Evolutionary conservation across 2,888 invertebrate genomes (phyloP).

Genomic region (Trilocha varians): DNA sequence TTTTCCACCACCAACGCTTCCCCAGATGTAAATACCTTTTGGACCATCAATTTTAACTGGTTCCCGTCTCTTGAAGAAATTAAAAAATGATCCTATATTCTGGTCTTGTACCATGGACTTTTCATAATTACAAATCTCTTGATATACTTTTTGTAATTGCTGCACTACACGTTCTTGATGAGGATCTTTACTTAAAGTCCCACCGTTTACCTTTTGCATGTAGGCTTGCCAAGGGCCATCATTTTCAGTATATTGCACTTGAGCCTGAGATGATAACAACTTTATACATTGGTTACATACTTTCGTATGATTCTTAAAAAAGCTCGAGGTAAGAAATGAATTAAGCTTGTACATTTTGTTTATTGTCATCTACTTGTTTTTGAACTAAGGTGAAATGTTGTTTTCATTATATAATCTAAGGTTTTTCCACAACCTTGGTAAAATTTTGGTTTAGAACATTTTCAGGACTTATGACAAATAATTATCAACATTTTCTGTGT

Average conservation of each 20-base stretch:
- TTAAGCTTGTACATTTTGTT: slow-evolving; percentile 40
- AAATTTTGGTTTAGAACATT: slow-evolving; percentile 10
- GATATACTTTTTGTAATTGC: slow-evolving; percentile 79
- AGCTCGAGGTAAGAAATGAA: slow-evolving; percentile 31
- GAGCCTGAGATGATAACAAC: slow-evolving; percentile 41
- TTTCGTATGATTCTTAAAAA: slow-evolving; percentile 40
- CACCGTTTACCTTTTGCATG: slow-evolving; percentile 71
- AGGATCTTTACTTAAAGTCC: slow-evolving; percentile 77
- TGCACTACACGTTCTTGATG: slow-evolving; percentile 82
- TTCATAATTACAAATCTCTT: slow-evolving; percentile 74
- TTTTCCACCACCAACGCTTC: slow-evolving; percentile 96
- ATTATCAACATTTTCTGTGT: neutral
- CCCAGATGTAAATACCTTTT: slow-evolving; percentile 90
- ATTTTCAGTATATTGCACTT: slow-evolving; percentile 20
- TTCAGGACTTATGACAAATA: slow-evolving; percentile 1
- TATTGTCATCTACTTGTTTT: slow-evolving; percentile 24
- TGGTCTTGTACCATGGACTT: slow-evolving; percentile 31
- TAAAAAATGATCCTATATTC: slow-evolving; percentile 36
- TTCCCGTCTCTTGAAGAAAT: slow-evolving; percentile 45
- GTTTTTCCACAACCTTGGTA: slow-evolving; percentile 21
- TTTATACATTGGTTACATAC: slow-evolving; percentile 44
- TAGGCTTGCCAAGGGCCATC: slow-evolving; percentile 71
- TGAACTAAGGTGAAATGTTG: slow-evolving; percentile 17
- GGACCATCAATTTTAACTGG: slow-evolving; percentile 71
- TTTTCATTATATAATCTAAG: slow-evolving; percentile 35